These are phyloP conservation scores for Ranitomeya imitator DNA, from an alignment of 2,113 vertebrate species.

Conservation along the genomic window DNA sequence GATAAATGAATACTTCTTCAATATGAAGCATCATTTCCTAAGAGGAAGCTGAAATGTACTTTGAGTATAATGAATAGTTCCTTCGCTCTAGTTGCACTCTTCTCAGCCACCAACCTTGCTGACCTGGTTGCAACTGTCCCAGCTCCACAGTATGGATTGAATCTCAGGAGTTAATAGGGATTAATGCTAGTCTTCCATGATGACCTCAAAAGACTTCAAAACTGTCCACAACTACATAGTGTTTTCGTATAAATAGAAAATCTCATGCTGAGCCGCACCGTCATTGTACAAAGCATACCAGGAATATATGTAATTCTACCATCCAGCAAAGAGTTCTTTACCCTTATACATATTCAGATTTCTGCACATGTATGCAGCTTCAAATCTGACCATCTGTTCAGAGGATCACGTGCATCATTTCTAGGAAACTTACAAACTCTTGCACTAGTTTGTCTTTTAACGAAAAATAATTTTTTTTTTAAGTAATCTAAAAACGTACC, in stretches of 20 bases:
- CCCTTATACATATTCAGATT: conserved; percentile 15
- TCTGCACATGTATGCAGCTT: conserved; percentile 22
- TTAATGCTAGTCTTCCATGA: not conserved
- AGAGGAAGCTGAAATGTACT: not conserved
- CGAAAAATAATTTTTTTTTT: not conserved
- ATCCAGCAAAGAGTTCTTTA: not conserved
- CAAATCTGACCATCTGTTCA: conserved; percentile 13
- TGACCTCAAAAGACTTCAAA: not conserved
- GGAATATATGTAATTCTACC: not conserved
- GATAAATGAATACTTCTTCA: not conserved
- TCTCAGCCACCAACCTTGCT: not conserved
- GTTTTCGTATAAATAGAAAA: not conserved
- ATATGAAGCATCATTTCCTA: not conserved
- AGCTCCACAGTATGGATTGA: not conserved
- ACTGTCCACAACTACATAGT: not conserved
- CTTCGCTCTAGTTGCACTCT: too few species aligned
- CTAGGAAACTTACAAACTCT: conserved; percentile 2
- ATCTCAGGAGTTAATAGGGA: not conserved
- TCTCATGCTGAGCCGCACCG: not conserved
- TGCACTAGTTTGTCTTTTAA: not conserved
- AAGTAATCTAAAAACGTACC: not conserved
- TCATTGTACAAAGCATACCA: conserved; percentile 37
- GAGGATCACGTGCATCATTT: not conserved
- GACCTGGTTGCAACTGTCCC: not conserved
- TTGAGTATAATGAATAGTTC: too few species aligned